phyloP scores from a whole-genome alignment of 2,113 vertebrate genomes.

The Macrotis lagotis region DNA sequence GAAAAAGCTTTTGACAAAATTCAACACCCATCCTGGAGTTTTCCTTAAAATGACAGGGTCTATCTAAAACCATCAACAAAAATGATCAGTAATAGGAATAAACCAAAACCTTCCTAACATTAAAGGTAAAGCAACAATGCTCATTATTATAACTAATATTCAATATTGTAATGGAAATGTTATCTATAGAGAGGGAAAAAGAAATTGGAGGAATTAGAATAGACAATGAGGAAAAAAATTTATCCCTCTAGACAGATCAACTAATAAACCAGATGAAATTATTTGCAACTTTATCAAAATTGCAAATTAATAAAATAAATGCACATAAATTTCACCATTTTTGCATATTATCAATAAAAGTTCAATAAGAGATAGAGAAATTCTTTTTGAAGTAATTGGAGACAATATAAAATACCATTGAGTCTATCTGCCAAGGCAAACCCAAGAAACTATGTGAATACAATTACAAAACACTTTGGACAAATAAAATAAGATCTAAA shows the following conservation, averaged over 20 bases:
- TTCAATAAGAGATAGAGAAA: not conserved
- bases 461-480: no score
- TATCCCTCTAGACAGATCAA: not conserved
- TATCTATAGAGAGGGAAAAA: not conserved
- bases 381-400: not conserved
- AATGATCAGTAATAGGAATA: not conserved
- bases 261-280: not conserved
- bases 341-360: not conserved
- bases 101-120: not conserved
- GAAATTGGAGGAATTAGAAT: not conserved
- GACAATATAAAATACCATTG: no score
- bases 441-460: no score
- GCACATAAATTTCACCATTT: not conserved
- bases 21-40: no score
- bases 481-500: no score
- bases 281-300: not conserved
- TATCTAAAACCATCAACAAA: no score
- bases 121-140: not conserved
- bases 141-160: not conserved
- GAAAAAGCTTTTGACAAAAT: no score
- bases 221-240: not conserved
- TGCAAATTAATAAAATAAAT: not conserved
- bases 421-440: no score
- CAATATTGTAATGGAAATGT: not conserved
- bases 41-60: no score